Evolutionary conservation across 1,140 invertebrate species (phyloP).

Genomic region (Drosophila arawakana): DNA sequence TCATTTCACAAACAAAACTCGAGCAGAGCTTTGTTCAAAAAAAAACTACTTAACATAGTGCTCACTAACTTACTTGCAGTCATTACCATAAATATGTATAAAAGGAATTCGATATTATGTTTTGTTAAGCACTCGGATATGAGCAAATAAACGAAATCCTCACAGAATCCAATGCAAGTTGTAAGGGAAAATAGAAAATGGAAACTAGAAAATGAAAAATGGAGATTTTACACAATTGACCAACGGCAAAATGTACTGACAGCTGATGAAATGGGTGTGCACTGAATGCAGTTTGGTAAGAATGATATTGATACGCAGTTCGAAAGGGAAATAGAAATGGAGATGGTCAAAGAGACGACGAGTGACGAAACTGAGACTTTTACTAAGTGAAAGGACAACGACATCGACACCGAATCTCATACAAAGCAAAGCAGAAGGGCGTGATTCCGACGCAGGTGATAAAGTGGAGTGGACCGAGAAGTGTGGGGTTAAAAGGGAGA

Average conservation of each 20-base stretch:
- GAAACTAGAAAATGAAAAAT: not conserved
- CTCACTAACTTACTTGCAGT: not conserved
- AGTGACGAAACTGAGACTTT: slow-evolving; percentile 14
- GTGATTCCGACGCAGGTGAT: not conserved
- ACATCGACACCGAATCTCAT: slow-evolving; percentile 23
- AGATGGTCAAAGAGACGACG: not conserved
- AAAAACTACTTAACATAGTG: not conserved
- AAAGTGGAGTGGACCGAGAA: not conserved
- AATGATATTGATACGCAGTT: not conserved
- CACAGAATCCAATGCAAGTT: not conserved
- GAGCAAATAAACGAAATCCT: not conserved
- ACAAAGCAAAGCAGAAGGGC: slow-evolving; percentile 11
- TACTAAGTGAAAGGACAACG: slow-evolving; percentile 15
- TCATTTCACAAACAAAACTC: too few species aligned
- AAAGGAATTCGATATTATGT: not conserved
- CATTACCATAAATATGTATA: not conserved
- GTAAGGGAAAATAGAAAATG: not conserved
- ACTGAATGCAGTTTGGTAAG: not conserved
- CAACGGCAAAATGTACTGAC: not conserved
- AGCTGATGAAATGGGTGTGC: not conserved
- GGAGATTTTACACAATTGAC: not conserved
- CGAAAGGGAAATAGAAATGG: not conserved
- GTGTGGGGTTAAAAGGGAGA: not conserved
- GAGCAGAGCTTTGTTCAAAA: too few species aligned
- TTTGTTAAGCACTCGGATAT: not conserved